Base-by-base conservation (phyloP, 2,113 vertebrate genomes). In the Piaya cayana region DNA sequence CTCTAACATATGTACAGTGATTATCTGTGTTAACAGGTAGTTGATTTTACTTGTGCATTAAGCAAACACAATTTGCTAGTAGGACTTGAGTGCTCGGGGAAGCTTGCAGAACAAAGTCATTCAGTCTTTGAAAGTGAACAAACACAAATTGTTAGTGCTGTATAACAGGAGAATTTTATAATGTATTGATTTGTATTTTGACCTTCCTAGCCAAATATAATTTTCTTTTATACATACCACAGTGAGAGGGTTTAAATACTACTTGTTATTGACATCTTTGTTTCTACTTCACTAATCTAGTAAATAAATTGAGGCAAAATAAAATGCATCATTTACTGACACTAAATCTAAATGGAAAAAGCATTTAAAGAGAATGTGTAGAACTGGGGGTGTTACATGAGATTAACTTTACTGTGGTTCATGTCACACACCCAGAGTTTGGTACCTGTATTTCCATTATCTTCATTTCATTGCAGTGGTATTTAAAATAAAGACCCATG, bases 41-140 rank as follows among this genome's bases (percentile, higher is more conserved):
- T 88, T 96, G 80, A 62, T 93, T 96, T 96, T 95, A 86, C 92
- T 70, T 88, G 56, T 90, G 77, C 72, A 70, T 95, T 96, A 92
- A 87, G 79, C 87, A 95, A 96, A 94, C 94, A 76, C 42, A 94
- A 70, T 97, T 95, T 88, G 63, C 82, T 83, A 37, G 72, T 72
- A 39, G 55, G 55, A 56, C n/a, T 47, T 55, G 63, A 86, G 43
- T 74, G 89, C 74, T 92, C 43, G 63, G 76, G 49, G 71, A 93
- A 83, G 90, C 88, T 59, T 91, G 69, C 65, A 81, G 77, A 93
- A 39, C 60, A 56, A 95, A 94, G 43, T 71, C 56, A 52, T 87
- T 74, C 63, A 39, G 47, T 70, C 55, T 90, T 88, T 78, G 52
- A 68, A 90, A 90, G 60, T 30, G 36, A 96, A 42, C 47, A 45